A percentile compares a stretch with the other conserved stretches of the same genome.
Evolutionary conservation across 1,140 invertebrate species (phyloP).

Genomic region (Riptortus pedestris): DNA sequence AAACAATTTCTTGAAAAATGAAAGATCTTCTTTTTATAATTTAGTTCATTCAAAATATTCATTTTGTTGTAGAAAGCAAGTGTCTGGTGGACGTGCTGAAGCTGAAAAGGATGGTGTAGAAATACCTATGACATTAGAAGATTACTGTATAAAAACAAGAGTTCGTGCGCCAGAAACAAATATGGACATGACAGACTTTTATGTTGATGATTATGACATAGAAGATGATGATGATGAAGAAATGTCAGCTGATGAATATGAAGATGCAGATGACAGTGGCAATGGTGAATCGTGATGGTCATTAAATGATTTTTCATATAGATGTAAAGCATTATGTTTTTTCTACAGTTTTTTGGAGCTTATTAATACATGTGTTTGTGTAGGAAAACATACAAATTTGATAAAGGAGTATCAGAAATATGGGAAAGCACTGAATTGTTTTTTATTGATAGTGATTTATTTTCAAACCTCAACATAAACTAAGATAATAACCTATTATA

Average conservation of each 20-base stretch:
- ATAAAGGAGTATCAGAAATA: neutral
- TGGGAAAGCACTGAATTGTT: neutral
- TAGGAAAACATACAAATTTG: neutral
- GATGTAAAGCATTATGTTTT: constrained; percentile 8
- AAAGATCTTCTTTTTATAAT: too few species aligned
- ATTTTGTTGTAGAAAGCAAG: constrained; percentile 88
- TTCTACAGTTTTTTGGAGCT: constrained; percentile 13
- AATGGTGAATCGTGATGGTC: constrained; percentile 50
- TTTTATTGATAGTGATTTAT: neutral
- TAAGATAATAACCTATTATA: too few species aligned
- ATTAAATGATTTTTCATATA: constrained; percentile 11
- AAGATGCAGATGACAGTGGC: constrained; percentile 69
- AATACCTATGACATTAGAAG: constrained; percentile 93
- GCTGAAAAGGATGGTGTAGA: constrained; percentile 93
- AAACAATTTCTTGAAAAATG: too few species aligned
- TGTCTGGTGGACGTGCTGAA: constrained; percentile 82
- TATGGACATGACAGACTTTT: constrained; percentile 82
- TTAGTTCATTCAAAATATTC: too few species aligned
- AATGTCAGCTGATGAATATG: constrained; percentile 46
- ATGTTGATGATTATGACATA: constrained; percentile 82
- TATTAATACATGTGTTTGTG: constrained; percentile 1
- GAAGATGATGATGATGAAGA: constrained; percentile 52
- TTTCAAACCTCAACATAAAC: neutral
- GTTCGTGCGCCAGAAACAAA: constrained; percentile 65
- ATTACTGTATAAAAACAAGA: constrained; percentile 91